Evolutionary conservation across 2,888 invertebrate species (phyloP).

Genomic region (Phalera bucephala): DNA sequence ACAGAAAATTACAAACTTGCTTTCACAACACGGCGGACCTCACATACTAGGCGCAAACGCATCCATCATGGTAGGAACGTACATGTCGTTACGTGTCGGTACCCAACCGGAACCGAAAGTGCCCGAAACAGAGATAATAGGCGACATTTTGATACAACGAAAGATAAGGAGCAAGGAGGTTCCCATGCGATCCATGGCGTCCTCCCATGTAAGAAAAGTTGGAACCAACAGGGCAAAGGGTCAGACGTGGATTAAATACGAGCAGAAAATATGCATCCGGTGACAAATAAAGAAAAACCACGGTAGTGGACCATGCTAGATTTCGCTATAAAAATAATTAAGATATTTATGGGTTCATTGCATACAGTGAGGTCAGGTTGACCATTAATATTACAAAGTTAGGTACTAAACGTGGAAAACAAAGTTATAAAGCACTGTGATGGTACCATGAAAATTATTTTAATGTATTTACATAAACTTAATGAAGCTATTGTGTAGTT

Average conservation of each 20-base stretch:
- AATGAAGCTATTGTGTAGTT: conserved; percentile 36
- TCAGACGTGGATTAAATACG: conserved; percentile 64
- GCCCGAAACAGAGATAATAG: conserved; percentile 76
- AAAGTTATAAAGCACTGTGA: conserved; percentile 40
- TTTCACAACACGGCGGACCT: conserved; percentile 55
- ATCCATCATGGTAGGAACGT: conserved; percentile 77
- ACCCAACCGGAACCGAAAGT: conserved; percentile 74
- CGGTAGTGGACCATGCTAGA: conserved; percentile 16
- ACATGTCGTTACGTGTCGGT: conserved; percentile 65
- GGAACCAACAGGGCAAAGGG: conserved; percentile 56
- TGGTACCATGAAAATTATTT: conserved; percentile 41
- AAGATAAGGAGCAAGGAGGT: conserved; percentile 70
- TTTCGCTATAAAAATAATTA: conserved; percentile 29
- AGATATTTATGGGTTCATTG: conserved; percentile 40
- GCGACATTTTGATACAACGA: conserved; percentile 78
- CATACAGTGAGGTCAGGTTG: conserved; percentile 25
- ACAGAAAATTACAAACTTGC: conserved; percentile 37
- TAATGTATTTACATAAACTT: conserved; percentile 43
- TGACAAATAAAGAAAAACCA: conserved; percentile 21
- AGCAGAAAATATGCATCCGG: conserved; percentile 44
- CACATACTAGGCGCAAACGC: conserved; percentile 58
- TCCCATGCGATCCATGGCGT: conserved; percentile 71
- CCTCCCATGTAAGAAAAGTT: conserved; percentile 39
- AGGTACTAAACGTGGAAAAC: conserved; percentile 43
- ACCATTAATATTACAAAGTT: conserved; percentile 44